Evolutionary conservation across 1,140 invertebrate species (phyloP), one percentile per base, ranked within the genome.

Genomic region (Chironomus striatipennis): DNA sequence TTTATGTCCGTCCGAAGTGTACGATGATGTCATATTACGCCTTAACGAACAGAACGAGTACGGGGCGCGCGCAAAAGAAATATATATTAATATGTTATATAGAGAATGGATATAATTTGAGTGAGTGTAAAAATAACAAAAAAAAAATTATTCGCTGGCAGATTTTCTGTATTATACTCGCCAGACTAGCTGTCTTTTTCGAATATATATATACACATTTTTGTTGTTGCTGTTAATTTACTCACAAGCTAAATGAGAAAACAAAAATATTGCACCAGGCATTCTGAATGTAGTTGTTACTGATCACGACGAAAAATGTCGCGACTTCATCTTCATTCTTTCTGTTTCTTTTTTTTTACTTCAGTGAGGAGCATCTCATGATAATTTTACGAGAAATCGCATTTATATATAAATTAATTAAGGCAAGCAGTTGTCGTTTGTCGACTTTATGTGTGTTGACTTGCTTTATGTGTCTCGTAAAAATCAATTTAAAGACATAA

Each of bases 41-140:
- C 24, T 34, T 34, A 47, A 12, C 47, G n/a, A 57, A 57, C 47
- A 34, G 47, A 57, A 57, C n/a, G 43, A 10, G n/a, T 57, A 57
- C 47, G 47, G 47, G 47, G 47, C 47, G 47, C 47, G 47, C 47
- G 47, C 47, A 57, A 57, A 47, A 47, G 15, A 57, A 57, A 57
- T 57, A 57, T 47, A 47, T 57, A 57, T 57, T n/a, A 12, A 57
- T 5, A 57, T n/a, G 7, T 15, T 15, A 57, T n/a, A 57, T 5
- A 57, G 47, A 12, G 47, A 57, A 57, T 57, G 47, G 12, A 57
- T 57, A 57, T 57, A 57, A 57, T 57, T 57, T 57, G 47, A 57
- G 47, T 57, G 47, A 57, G 47, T 57, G 47, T 57, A 57, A 57
- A 57, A 57, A 57, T 57, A 57, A 57, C 47, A 57, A 47, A n/a